A percentile compares a stretch with the other conserved stretches of the same genome.
Conservation (phyloP, 2,113 vertebrate species). For the Peromyscus californicus region DNA sequence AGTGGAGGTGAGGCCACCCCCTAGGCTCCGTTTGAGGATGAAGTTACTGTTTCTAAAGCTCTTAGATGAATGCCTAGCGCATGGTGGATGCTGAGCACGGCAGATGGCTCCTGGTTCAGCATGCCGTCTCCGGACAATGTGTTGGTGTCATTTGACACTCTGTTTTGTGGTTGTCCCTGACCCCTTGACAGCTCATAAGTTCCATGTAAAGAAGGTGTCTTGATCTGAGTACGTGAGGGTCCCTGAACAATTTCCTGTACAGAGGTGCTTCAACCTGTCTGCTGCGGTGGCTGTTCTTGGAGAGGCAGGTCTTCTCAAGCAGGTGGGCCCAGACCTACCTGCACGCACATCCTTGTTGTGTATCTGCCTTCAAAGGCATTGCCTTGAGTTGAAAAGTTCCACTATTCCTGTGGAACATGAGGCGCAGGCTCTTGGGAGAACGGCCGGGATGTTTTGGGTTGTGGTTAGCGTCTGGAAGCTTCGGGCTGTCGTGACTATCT, state of each 20-base stretch:
- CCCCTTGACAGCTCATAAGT: background rate
- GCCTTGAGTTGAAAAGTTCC: background rate
- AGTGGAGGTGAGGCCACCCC: background rate
- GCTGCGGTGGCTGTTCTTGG: background rate
- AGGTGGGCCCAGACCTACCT: background rate
- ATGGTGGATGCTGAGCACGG: background rate
- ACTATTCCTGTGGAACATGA: background rate
- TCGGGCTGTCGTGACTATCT: background rate
- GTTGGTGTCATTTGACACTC: background rate
- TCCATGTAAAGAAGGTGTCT: background rate
- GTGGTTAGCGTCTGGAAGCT: background rate
- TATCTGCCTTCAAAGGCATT: background rate
- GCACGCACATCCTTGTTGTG: fast-evolving
- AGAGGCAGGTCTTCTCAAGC: slow-evolving; percentile 1
- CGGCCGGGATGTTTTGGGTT: background rate
- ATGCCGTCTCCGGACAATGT: background rate
- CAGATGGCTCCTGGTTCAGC: background rate
- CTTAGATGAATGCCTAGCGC: background rate
- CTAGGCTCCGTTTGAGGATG: background rate
- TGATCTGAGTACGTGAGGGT: background rate
- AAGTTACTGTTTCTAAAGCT: background rate
- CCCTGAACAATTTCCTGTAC: background rate
- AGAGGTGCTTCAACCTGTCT: background rate
- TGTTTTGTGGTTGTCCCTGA: background rate
- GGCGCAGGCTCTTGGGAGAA: background rate